phyloP scores from a whole-genome alignment of 2,113 vertebrate genomes.

The Muntiacus reevesi region DNA sequence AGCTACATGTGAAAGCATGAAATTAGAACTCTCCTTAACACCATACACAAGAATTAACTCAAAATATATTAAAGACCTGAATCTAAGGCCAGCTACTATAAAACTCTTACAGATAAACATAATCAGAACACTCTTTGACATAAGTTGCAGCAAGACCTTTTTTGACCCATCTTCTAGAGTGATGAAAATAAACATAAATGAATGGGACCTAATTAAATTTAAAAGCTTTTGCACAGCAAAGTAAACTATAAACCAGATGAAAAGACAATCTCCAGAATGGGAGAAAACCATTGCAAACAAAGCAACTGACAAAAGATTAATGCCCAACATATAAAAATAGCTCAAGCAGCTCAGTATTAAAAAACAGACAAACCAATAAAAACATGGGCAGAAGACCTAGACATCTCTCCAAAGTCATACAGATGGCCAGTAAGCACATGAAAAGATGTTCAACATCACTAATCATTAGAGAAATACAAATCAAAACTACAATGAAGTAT shows the following conservation, averaged over 20 bases:
- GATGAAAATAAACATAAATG: neutral
- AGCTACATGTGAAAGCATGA: neutral
- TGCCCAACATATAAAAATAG: neutral
- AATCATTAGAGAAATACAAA: neutral
- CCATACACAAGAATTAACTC: neutral
- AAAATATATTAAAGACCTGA: neutral
- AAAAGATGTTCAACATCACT: neutral
- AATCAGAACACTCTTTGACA: neutral
- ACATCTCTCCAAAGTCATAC: neutral
- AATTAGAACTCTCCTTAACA: neutral
- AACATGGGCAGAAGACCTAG: neutral
- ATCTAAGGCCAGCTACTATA: neutral
- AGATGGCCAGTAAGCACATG: neutral
- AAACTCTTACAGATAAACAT: neutral
- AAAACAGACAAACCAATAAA: neutral
- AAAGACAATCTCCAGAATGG: neutral
- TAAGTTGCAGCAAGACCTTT: neutral
- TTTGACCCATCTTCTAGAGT: neutral
- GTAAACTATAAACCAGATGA: neutral
- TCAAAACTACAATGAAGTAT: neutral
- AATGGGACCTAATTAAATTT: neutral
- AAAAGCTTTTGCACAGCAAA: neutral
- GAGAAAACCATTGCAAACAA: neutral
- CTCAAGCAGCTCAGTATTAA: neutral
- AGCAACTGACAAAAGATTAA: neutral